These are phyloP conservation scores for Anoncus sp. DNA, from an alignment of 2,888 invertebrate genomes.

Conservation along the genomic window DNA sequence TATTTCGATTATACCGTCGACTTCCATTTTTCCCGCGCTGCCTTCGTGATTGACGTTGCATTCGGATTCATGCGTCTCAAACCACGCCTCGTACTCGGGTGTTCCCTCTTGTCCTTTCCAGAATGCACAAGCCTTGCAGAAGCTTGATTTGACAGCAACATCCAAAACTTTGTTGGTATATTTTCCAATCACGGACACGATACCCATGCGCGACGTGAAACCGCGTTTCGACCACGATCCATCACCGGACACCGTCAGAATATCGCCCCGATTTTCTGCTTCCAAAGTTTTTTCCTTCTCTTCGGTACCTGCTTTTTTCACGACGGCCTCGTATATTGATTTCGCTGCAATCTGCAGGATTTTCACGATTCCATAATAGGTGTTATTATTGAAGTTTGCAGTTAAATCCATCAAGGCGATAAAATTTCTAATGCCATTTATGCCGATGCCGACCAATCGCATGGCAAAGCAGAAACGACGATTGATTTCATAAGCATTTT, in stretches of 20 bases:
- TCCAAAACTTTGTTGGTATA: constrained; percentile 65
- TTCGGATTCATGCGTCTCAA: constrained; percentile 58
- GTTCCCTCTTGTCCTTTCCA: constrained; percentile 63
- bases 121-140: constrained; percentile 61
- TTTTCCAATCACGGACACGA: constrained; percentile 66
- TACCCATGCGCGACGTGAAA: constrained; percentile 63
- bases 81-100: constrained; percentile 63
- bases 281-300: constrained; percentile 63
- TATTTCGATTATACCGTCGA: constrained; percentile 65
- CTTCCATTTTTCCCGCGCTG: constrained; percentile 67
- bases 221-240: constrained; percentile 63
- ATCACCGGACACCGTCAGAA: constrained; percentile 56
- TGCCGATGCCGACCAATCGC: constrained; percentile 68
- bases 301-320: constrained; percentile 57
- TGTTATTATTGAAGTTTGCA: constrained; percentile 36
- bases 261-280: constrained; percentile 36
- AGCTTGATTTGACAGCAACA: constrained; percentile 64
- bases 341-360: constrained; percentile 46
- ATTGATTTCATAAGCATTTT: constrained; percentile 69
- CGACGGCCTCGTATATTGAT: constrained; percentile 41
- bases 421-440: constrained; percentile 64
- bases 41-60: constrained; percentile 67
- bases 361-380: constrained; percentile 52
- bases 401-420: constrained; percentile 53
- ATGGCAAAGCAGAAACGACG: constrained; percentile 67